Base-by-base conservation (phyloP, 2,888 invertebrate species). In the Tortricodes alternella region DNA sequence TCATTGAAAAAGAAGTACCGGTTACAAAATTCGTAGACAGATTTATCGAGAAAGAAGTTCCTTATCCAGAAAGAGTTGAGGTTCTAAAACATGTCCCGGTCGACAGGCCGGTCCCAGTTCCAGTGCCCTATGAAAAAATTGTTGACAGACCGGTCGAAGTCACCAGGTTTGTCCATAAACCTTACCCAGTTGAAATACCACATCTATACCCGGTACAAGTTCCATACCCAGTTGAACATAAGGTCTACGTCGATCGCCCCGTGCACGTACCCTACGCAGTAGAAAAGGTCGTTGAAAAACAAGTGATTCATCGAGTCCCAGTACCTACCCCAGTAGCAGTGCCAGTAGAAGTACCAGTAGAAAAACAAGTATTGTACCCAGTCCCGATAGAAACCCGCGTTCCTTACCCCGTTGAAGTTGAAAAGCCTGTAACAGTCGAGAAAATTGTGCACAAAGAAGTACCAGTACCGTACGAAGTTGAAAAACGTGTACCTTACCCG, bases 111-210 rank as follows among this genome's bases (percentile, higher is more conserved):
- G 81, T 91, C 0, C 81, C 88, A 1, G 77, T 85, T 1, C 79
- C 86, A 0, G 86, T 92, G 0, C 81, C 81, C n/a, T 80, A 80
- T 32, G 92, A 93, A 58, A 92, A 89, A 60, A 76, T 91, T 3
- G 81, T 92, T 0, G 92, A 92, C 63, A 92, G 89, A 70, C 92
- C 92, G 0, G 77, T 90, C 0, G 89, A 91, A 73, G 80, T 91
- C 0, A 88, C 90, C 1, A 83, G 76, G 65, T 86, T 88, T 58
- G 83, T 93, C 0, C 92, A 94, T 61, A 93, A 93, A 57, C 92
- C 92, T 0, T 90, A 93, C 59, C 92, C 93, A 0, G 92, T 93
- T 9, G 91, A 92, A 50, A 89, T 90, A 3, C 79, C 85, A 0
- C 75, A 78, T 50, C 76, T 64, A 60, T 74, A 68, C 13, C 64